Base-by-base conservation (phyloP, 2,113 vertebrate genomes). In the Haemorhous mexicanus region DNA sequence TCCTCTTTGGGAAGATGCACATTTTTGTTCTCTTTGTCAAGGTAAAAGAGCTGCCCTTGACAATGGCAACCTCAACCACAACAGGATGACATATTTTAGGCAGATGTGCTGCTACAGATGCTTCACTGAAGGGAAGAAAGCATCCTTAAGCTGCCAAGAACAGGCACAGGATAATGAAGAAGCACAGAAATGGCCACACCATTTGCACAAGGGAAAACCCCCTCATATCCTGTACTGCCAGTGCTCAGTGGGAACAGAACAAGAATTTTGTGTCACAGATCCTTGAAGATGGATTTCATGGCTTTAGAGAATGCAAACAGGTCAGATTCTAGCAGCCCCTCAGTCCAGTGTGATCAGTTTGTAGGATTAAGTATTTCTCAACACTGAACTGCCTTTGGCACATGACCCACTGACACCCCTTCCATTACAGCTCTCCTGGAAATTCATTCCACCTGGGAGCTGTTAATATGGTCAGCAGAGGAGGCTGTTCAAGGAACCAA, bases 181-280 rank as follows among this genome's bases (percentile, higher is more conserved):
- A 41, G 55, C 2, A 1, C 6, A 27, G 21, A 7, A 1, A 59
- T 11, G 24, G 13, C 27, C 27, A 33, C 1, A 0, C 4, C 41
- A 35, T 16, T 81, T 73, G 37, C 20, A 27, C 26, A 53, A 53
- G 24, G 8, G 20, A 37, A 59, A 77, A 68, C 5, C 16, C 15
- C 24, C 37, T 39, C 75, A 35, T 44, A 32, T 27, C 27, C 53
- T 49, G 11, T 8, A 53, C 16, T 69, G 64, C 14, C 49, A 61
- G 22, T 13, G 47, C 19, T 87, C 68, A 27, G 35, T 23, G 7
- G 6, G 14, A 58, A 64, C 0, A 73, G 52, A 67, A 50, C 41
- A 43, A 59, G 11, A 50, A 55, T 43, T 28, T 2, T 13, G 4
- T 26, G 21, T 53, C 43, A 23, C 47, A 52, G n/a, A 52, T 15